A percentile compares a stretch with the other conserved stretches of the same genome.
These are phyloP conservation scores for Eupithecia exiguata DNA, from an alignment of 2,888 invertebrate species.

Conservation along the genomic window DNA sequence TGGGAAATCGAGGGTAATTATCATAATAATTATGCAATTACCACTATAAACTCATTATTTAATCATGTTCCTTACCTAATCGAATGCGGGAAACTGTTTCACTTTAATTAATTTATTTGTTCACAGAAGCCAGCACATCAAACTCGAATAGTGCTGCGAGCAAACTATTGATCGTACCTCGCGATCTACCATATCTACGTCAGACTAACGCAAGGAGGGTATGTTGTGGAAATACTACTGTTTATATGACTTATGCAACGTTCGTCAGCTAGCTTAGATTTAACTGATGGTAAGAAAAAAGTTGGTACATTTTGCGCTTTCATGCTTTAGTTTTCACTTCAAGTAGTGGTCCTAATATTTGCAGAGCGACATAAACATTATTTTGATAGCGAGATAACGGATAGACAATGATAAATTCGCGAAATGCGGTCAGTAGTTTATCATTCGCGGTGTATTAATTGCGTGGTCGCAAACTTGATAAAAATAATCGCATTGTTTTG, in stretches of 20 bases:
- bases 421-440: slow-evolving; percentile 34
- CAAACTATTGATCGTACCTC: slow-evolving; percentile 77
- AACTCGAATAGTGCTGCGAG: slow-evolving; percentile 68
- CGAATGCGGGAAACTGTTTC: slow-evolving; percentile 30
- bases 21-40: slow-evolving; percentile 22
- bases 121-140: slow-evolving; percentile 74
- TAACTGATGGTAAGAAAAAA: not conserved
- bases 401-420: slow-evolving; percentile 14
- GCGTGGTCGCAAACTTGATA: slow-evolving; percentile 33
- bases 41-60: slow-evolving; percentile 27
- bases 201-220: slow-evolving; percentile 83
- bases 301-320: not conserved
- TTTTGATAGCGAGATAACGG: slow-evolving; percentile 22
- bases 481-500: slow-evolving; percentile 42
- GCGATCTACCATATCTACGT: slow-evolving; percentile 79
- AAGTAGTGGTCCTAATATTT: not conserved
- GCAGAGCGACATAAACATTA: not conserved
- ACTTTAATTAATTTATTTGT: slow-evolving; percentile 35
- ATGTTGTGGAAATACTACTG: slow-evolving; percentile 43
- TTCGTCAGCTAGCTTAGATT: slow-evolving; percentile 5
- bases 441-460: slow-evolving; percentile 24
- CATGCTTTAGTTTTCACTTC: not conserved
- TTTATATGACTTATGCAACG: not conserved
- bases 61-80: slow-evolving; percentile 30
- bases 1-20: slow-evolving; percentile 71